Evolutionary conservation across 2,797 vertebrate species (phyloP).

Genomic region (Myotis findleyi): DNA sequence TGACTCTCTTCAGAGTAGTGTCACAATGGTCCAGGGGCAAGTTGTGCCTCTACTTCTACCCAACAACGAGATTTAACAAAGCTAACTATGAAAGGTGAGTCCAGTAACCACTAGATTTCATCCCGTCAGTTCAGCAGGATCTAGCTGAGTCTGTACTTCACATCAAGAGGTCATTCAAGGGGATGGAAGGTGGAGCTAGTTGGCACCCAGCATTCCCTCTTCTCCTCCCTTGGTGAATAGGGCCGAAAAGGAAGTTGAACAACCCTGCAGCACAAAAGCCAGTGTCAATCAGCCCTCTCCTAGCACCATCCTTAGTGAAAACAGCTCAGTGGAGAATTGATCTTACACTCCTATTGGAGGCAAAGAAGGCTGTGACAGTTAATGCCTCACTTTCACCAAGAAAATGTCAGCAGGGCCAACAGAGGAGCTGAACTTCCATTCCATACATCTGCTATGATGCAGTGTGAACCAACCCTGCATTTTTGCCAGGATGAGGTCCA

Average conservation of each 20-base stretch:
- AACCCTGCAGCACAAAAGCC: background rate
- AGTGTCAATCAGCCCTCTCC: background rate
- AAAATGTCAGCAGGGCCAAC: background rate
- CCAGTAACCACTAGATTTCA: background rate
- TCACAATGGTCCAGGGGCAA: background rate
- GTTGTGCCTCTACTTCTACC: background rate
- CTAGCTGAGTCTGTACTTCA: background rate
- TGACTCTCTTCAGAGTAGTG: background rate
- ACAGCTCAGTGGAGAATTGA: background rate
- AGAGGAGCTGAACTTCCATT: no score
- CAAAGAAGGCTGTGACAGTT: background rate
- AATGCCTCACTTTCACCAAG: background rate
- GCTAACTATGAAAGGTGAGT: background rate
- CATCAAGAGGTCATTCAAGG: background rate
- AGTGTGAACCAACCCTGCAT: background rate
- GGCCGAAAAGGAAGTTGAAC: background rate
- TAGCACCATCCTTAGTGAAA: background rate
- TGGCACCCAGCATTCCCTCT: background rate
- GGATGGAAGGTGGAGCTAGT: background rate
- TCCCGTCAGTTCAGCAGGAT: background rate
- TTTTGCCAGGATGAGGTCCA: background rate
- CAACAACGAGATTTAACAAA: background rate
- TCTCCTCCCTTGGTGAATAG: background rate
- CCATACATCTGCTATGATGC: background rate
- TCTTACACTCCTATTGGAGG: background rate